Percentiles rank a stretch among this genome's conserved stretches.
Conservation (phyloP, 2,888 invertebrate genomes). For the Nipponacmea schrenckii region DNA sequence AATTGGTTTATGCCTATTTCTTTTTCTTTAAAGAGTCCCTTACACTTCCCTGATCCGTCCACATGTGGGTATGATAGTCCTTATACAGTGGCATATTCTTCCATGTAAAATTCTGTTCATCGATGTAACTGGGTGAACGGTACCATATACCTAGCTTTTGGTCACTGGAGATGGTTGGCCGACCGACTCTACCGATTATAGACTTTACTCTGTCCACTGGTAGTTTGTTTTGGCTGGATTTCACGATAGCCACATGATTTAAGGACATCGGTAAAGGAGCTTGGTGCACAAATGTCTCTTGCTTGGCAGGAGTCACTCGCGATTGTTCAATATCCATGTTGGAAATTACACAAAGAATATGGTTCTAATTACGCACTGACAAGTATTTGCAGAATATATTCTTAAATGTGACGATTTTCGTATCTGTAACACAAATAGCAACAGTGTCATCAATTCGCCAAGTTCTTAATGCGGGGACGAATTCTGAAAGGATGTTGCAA, state of each 20-base stretch:
- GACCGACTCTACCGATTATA: not conserved
- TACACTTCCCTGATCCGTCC: not conserved
- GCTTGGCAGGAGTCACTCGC: no score
- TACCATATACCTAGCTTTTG: not conserved
- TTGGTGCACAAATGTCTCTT: no score
- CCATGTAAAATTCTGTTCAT: not conserved
- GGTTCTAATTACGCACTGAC: no score
- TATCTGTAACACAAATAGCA: no score
- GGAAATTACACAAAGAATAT: no score
- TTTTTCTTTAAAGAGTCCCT: not conserved
- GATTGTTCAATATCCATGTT: no score
- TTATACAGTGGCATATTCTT: not conserved
- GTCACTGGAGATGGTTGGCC: not conserved
- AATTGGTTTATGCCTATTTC: not conserved
- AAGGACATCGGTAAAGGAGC: not conserved
- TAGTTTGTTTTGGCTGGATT: not conserved
- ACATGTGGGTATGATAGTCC: slow-evolving; percentile 1
- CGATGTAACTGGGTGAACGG: not conserved
- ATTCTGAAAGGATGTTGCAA: no score
- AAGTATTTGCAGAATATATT: no score
- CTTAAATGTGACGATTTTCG: no score
- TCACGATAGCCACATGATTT: not conserved
- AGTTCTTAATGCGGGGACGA: no score
- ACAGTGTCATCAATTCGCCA: no score
- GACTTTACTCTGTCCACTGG: not conserved